phyloP scores from a whole-genome alignment of 2,113 vertebrate species.

The Kobus ellipsiprymnus region DNA sequence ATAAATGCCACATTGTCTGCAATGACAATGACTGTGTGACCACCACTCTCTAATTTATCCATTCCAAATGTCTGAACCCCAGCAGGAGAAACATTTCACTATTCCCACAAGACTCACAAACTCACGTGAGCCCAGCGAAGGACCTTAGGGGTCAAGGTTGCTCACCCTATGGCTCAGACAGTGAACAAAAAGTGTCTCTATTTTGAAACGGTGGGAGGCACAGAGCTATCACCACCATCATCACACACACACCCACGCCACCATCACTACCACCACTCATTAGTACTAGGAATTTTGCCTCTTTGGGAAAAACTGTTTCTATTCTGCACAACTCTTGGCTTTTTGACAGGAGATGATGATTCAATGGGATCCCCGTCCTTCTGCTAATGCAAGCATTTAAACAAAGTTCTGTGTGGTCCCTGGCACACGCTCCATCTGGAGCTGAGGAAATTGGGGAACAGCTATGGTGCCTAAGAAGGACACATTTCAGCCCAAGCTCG shows the following conservation, averaged over 20 bases:
- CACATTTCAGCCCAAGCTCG: neutral
- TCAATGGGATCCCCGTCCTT: slow-evolving; percentile 67
- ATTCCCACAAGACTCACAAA: slow-evolving; percentile 11
- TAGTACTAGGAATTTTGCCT: slow-evolving; percentile 55
- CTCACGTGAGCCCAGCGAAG: neutral
- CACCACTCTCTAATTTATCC: slow-evolving; percentile 40
- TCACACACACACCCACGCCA: neutral
- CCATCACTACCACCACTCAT: neutral
- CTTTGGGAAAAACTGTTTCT: slow-evolving; percentile 64
- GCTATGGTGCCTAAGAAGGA: neutral
- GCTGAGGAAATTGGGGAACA: slow-evolving; percentile 10
- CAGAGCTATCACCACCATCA: neutral
- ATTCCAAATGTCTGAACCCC: slow-evolving; percentile 33
- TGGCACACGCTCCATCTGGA: slow-evolving; percentile 50
- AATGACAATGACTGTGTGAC: neutral
- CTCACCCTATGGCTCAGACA: slow-evolving; percentile 30
- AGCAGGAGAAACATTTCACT: neutral
- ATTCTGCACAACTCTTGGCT: slow-evolving; percentile 67
- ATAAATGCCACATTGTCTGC: slow-evolving; percentile 47
- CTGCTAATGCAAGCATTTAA: slow-evolving; percentile 61
- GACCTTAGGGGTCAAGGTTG: slow-evolving; percentile 20
- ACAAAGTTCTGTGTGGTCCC: slow-evolving; percentile 56
- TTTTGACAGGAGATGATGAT: slow-evolving; percentile 66
- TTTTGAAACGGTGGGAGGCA: slow-evolving; percentile 22
- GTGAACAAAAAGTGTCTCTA: neutral